Evolutionary conservation across 1,140 invertebrate genomes (phyloP).

Genomic region (Dinothrombium tinctorium): DNA sequence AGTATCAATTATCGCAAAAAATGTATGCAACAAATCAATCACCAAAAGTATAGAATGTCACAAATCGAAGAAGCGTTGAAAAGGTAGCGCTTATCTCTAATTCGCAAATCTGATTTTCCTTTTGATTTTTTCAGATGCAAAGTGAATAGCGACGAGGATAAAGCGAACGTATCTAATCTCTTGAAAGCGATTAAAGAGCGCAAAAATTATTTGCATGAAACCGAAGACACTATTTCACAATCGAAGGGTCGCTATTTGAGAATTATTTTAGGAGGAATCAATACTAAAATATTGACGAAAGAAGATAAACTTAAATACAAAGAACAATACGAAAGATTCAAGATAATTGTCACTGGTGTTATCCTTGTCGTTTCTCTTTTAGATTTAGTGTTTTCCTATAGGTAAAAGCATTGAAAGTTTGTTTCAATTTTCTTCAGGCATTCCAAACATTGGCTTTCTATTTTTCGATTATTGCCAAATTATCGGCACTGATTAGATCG

Average conservation of each 20-base stretch:
- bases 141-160: background rate
- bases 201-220: background rate
- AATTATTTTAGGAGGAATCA: constrained; percentile 83
- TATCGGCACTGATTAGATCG: background rate
- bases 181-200: background rate
- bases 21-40: too few relatives aligned
- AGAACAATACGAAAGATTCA: constrained; percentile 96
- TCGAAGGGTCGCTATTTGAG: constrained; percentile 66
- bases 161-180: too few relatives aligned
- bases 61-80: constrained; percentile 50
- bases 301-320: constrained; percentile 89
- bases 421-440: background rate
- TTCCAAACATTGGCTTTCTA: background rate
- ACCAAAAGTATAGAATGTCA: constrained; percentile 66
- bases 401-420: constrained; percentile 28
- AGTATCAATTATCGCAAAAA: too few relatives aligned
- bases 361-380: constrained; percentile 60
- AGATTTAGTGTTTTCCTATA: constrained; percentile 53
- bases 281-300: constrained; percentile 89
- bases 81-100: constrained; percentile 29
- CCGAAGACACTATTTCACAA: constrained; percentile 42
- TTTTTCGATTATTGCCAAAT: background rate
- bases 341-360: constrained; percentile 77
- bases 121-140: background rate
- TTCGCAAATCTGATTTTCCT: background rate